Conservation (phyloP, 2,113 vertebrate genomes). For the Hydropotes inermis region DNA sequence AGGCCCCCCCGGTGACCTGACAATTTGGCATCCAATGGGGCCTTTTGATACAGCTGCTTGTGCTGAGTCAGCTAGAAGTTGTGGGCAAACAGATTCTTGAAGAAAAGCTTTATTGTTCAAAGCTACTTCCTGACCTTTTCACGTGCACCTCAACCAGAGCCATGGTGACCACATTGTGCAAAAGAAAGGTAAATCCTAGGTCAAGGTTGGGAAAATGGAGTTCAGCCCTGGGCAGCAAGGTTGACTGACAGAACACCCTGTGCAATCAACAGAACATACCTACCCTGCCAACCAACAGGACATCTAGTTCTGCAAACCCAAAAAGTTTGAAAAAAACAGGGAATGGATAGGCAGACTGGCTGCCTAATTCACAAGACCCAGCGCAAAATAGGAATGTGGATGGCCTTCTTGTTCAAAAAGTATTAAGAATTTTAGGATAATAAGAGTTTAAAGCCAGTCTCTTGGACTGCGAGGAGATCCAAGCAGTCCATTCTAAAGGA, state of each 20-base stretch:
- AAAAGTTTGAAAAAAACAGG: not conserved
- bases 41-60: not conserved
- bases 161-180: fast-evolving
- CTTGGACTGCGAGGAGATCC: not conserved
- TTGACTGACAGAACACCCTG: not conserved
- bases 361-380: not conserved
- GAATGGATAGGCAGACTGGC: not conserved
- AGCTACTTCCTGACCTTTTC: not conserved
- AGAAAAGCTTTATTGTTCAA: not conserved
- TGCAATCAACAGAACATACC: fast-evolving
- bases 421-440: not conserved
- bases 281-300: not conserved
- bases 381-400: not conserved
- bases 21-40: not conserved
- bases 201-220: not conserved
- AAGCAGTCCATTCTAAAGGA: not conserved
- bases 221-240: too few relatives aligned
- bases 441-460: not conserved
- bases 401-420: not conserved
- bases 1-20: not conserved
- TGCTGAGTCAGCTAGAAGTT: not conserved
- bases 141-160: not conserved
- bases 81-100: not conserved
- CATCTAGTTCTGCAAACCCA: not conserved
- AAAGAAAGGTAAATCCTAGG: not conserved